Conservation (phyloP, 1,140 invertebrate genomes). For the Achatina immaculata region DNA sequence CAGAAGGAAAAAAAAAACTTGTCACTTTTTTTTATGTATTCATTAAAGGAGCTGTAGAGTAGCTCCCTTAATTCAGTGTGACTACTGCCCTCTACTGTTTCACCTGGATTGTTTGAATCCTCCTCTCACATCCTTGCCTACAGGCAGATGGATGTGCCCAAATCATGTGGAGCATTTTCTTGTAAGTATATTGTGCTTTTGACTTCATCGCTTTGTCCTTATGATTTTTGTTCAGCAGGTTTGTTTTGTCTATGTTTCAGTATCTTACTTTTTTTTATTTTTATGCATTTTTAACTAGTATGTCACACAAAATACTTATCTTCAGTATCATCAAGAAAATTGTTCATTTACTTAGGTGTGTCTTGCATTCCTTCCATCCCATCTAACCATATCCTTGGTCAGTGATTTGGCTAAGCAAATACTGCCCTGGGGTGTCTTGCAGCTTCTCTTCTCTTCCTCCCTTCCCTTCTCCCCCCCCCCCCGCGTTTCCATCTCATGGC, state of each 20-base stretch:
- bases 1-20: no score
- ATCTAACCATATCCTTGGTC: no score
- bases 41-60: conserved; percentile 81
- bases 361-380: no score
- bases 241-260: neutral
- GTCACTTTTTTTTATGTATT: no score
- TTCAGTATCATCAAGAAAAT: no score
- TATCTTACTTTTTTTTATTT: no score
- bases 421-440: no score
- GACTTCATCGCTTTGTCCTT: neutral
- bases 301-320: neutral
- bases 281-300: neutral
- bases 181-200: conserved; percentile 74
- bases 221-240: neutral
- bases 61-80: conserved; percentile 89
- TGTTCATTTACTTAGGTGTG: no score
- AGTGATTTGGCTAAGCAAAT: no score
- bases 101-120: conserved; percentile 95
- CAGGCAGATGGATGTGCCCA: conserved; percentile 94
- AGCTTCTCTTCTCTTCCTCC: no score
- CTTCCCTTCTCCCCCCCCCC: no score
- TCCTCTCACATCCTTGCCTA: conserved; percentile 87
- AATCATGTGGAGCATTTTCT: conserved; percentile 92
- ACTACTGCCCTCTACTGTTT: conserved; percentile 91
- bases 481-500: no score